A percentile compares a stretch with the other conserved stretches of the same genome.
phyloP scores from a whole-genome alignment of 2,888 invertebrate genomes.

The Xylocampa areola region DNA sequence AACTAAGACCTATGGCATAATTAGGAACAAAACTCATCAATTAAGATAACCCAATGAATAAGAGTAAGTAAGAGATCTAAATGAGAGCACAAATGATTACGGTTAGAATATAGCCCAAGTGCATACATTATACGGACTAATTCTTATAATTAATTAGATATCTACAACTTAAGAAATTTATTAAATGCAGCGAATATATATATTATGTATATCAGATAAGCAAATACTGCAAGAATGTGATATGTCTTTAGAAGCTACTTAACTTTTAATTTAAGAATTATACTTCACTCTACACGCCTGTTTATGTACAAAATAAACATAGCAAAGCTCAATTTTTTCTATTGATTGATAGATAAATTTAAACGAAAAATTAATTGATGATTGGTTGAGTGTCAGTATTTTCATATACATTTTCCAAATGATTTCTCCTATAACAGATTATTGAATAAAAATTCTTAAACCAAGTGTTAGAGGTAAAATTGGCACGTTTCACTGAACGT shows the following conservation, averaged over 20 bases:
- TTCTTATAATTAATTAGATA: background rate
- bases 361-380: too few relatives aligned
- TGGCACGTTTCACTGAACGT: background rate
- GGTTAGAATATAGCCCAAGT: background rate
- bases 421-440: too few relatives aligned
- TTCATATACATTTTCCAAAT: too few relatives aligned
- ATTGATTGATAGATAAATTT: too few relatives aligned
- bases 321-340: too few relatives aligned
- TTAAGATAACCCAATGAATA: slow-evolving; percentile 5
- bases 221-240: background rate
- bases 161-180: background rate
- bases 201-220: background rate
- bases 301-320: too few relatives aligned
- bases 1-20: background rate
- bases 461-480: too few relatives aligned
- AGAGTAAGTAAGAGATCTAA: slow-evolving; percentile 9
- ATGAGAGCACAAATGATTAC: slow-evolving; percentile 1
- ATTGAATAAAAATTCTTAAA: too few relatives aligned
- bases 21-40: slow-evolving; percentile 18
- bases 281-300: too few relatives aligned
- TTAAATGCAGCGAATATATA: slow-evolving; percentile 3
- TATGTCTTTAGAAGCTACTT: background rate
- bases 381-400: too few relatives aligned
- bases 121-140: background rate
- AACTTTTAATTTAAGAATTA: background rate